Evolutionary conservation across 2,888 invertebrate genomes (phyloP).

Genomic region (Heliconius ismenius): DNA sequence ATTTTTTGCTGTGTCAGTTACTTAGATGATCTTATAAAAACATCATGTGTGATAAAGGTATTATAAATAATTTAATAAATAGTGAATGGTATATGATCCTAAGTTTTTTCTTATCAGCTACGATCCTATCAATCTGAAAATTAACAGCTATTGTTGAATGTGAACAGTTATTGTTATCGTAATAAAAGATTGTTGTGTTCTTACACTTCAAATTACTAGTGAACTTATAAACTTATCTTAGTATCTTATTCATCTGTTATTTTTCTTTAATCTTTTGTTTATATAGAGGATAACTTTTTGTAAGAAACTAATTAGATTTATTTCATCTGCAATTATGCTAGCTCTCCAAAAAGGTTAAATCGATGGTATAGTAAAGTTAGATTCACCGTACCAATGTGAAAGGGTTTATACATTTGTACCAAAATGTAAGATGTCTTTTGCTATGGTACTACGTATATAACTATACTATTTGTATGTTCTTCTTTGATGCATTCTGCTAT

Average conservation of each 20-base stretch:
- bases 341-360: no score
- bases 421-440: background rate
- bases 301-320: no score
- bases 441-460: background rate
- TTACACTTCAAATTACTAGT: background rate
- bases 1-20: background rate
- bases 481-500: background rate
- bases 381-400: background rate
- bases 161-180: background rate
- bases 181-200: background rate
- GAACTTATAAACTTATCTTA: background rate
- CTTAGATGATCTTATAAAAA: background rate
- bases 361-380: background rate
- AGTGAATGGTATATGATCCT: no score
- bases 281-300: no score
- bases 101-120: background rate
- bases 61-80: no score
- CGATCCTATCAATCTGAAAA: background rate
- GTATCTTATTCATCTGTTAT: background rate
- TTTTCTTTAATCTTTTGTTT: background rate
- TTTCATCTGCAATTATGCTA: no score
- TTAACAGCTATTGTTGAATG: background rate
- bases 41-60: no score
- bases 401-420: background rate
- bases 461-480: background rate